Evolutionary conservation across 2,797 vertebrate species (phyloP), one percentile per base, ranked within the genome.

Genomic region (Poecile montanus): DNA sequence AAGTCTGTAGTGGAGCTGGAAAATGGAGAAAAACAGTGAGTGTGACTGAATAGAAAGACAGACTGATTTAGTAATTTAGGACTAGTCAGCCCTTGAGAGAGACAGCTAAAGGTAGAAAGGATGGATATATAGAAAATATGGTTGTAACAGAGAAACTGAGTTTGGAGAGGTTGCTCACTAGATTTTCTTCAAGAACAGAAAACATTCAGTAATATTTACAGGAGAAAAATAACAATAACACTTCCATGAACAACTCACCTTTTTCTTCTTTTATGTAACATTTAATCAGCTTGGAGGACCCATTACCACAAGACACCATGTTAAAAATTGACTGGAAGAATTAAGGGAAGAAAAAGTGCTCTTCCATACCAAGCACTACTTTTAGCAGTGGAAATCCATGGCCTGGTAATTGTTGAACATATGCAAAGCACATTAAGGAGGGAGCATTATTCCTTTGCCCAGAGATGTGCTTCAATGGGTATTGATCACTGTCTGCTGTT

Each of bases 81-180:
- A 32, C 20, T 74, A 7, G 32, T 67, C 26, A 60, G 26, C 4
- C 22, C 36, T 44, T n/a, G 11, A 73, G 45, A 66, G n/a, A 42
- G 2, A 8, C 2, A 0, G 1, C 16, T 36, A 11, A 38, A 88
- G 7, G 9, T 10, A 48, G 25, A 48, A 23, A 61, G 8, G 2
- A 27, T 45, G 9, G 16, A 53, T 13, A 45, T 83, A 34, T 67
- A 77, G 30, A 53, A 80, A 42, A 14, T 10, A 19, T 1, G 0
- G 14, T 30, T 74, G 7, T 25, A 80, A 30, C 0, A 6, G 23
- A 66, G 47, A 29, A 89, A 66, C 15, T 62, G 57, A 75, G 7
- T 75, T 91, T 60, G 36, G 13, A 62, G 11, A 34, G 16, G 14
- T 51, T 87, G 13, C 9, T 14, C 20, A 6, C 6, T 44, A 51